Conservation (phyloP, 2,888 invertebrate genomes). For the Melanargia galathea region DNA sequence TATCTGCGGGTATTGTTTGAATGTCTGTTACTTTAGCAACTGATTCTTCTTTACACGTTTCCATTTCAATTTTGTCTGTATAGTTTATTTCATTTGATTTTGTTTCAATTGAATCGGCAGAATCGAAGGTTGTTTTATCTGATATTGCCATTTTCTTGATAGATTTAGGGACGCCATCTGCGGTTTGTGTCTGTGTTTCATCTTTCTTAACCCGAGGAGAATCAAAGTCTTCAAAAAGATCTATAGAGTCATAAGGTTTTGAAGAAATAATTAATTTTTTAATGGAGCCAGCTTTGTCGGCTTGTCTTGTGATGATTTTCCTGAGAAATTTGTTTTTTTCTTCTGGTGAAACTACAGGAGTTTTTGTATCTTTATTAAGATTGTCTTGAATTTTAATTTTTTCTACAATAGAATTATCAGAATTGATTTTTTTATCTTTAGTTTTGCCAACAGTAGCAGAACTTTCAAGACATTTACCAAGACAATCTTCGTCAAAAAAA, state of each 20-base stretch:
- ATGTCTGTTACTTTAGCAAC: not conserved
- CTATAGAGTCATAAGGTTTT: constrained; percentile 61
- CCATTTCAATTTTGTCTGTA: not conserved
- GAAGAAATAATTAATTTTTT: constrained; percentile 46
- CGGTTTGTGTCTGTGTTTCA: constrained; percentile 29
- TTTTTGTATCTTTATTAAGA: constrained; percentile 6
- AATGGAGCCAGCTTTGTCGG: constrained; percentile 49
- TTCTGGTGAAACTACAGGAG: not conserved
- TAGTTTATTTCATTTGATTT: too few relatives aligned
- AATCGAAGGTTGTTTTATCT: constrained; percentile 36
- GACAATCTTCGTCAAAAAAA: constrained; percentile 50
- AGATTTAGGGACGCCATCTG: constrained; percentile 47
- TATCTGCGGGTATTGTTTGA: not conserved
- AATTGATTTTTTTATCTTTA: constrained; percentile 41
- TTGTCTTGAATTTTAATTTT: constrained; percentile 32
- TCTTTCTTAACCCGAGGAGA: constrained; percentile 43
- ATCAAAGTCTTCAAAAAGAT: constrained; percentile 58
- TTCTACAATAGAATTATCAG: constrained; percentile 51
- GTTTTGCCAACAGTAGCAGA: constrained; percentile 26
- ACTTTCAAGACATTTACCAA: constrained; percentile 20
- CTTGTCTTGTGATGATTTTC: constrained; percentile 55
- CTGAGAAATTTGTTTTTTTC: constrained; percentile 55
- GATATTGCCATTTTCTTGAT: constrained; percentile 49
- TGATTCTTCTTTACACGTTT: not conserved
- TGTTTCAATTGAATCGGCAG: not conserved